Conservation (phyloP, 2,113 vertebrate species). For the Apeltes quadracus region DNA sequence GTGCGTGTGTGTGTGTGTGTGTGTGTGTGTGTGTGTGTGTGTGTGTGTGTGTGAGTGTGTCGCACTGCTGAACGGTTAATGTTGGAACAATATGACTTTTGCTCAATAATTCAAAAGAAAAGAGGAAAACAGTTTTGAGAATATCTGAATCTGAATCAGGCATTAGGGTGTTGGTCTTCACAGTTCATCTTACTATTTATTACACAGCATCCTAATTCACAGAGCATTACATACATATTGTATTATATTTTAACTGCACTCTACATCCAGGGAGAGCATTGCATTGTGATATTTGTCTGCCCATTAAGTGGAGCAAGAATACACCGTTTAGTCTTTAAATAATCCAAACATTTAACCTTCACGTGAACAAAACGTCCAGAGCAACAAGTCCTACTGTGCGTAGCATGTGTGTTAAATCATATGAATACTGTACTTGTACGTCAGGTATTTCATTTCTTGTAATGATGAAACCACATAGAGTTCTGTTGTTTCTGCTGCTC, state of each 20-base stretch:
- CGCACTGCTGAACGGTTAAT: too few relatives aligned
- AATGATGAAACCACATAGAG: not conserved
- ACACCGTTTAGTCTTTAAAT: not conserved
- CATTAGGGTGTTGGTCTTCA: too few relatives aligned
- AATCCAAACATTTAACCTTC: not conserved
- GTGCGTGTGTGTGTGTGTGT: not conserved
- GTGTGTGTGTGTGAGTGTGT: not conserved
- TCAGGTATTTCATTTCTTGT: not conserved
- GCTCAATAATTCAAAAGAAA: not conserved
- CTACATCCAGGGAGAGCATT: not conserved
- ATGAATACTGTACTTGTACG: too few relatives aligned
- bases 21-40: not conserved
- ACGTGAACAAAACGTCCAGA: not conserved
- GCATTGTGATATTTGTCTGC: not conserved
- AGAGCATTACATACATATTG: not conserved
- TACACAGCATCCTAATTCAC: not conserved
- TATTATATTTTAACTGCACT: not conserved
- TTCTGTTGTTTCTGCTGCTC: not conserved
- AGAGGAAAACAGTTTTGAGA: not conserved
- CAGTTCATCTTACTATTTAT: not conserved
- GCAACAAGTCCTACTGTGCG: not conserved
- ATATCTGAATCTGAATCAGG: not conserved
- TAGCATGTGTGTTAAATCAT: not conserved
- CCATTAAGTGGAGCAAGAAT: too few relatives aligned
- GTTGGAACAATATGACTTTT: not conserved